Evolutionary conservation across 2,888 invertebrate genomes (phyloP).

Genomic region (Dynastes grantii): DNA sequence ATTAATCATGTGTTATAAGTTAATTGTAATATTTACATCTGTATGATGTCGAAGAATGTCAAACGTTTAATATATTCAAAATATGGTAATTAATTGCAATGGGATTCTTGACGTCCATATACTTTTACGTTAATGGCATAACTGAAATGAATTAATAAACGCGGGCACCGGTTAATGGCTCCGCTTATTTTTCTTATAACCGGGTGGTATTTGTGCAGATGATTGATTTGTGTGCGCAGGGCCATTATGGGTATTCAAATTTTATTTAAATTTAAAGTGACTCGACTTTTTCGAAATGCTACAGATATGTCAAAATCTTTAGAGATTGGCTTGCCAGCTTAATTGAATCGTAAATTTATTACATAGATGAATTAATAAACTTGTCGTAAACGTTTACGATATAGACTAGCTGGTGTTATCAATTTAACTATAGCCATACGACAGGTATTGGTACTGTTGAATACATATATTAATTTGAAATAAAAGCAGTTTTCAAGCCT

Average conservation of each 20-base stretch:
- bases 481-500: too few species aligned
- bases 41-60: conserved; percentile 42
- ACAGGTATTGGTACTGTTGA: too few species aligned
- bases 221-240: conserved; percentile 20
- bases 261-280: conserved; percentile 30
- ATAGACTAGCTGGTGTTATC: too few species aligned
- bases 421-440: too few species aligned
- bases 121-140: conserved; percentile 38
- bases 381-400: too few species aligned
- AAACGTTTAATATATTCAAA: conserved; percentile 45
- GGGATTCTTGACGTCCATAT: conserved; percentile 41
- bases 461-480: too few species aligned
- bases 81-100: conserved; percentile 44
- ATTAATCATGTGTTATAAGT: conserved; percentile 45
- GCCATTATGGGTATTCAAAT: conserved; percentile 21
- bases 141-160: conserved; percentile 34
- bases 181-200: conserved; percentile 18
- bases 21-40: conserved; percentile 47
- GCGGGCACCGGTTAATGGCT: conserved; percentile 26
- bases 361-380: too few species aligned
- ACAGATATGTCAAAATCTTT: conserved; percentile 11
- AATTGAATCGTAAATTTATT: too few species aligned
- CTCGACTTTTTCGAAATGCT: background rate
- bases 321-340: background rate
- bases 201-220: conserved; percentile 21